A percentile compares a stretch with the other conserved stretches of the same genome.
Evolutionary conservation across 2,888 invertebrate genomes (phyloP).

Genomic region (Linnaemya tessellans): DNA sequence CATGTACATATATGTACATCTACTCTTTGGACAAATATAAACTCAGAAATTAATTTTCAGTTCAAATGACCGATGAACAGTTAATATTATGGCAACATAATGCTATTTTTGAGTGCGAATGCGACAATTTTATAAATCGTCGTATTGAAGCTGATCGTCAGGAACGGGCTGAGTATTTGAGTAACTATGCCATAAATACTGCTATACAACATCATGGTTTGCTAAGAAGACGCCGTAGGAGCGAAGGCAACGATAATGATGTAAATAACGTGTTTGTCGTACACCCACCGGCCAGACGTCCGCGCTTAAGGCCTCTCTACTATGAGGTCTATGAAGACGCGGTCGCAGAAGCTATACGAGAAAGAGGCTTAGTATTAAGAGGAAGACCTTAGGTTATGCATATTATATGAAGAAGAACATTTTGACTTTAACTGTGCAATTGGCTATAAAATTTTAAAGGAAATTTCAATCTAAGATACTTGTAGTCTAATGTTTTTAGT

Average conservation of each 20-base stretch:
- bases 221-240: conserved; percentile 47
- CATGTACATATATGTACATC: not conserved
- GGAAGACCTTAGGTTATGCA: conserved; percentile 54
- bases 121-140: conserved; percentile 76
- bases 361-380: conserved; percentile 70
- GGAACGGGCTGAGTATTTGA: conserved; percentile 67
- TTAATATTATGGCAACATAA: conserved; percentile 76
- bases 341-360: conserved; percentile 68
- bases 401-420: not conserved
- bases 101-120: conserved; percentile 76
- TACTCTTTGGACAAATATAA: not conserved
- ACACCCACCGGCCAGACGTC: conserved; percentile 62
- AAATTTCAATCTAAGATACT: not conserved
- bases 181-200: conserved; percentile 75
- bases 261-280: conserved; percentile 49
- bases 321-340: conserved; percentile 73
- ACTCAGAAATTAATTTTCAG: conserved; percentile 52
- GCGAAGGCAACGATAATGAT: conserved; percentile 59
- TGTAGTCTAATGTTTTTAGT: not conserved
- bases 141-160: conserved; percentile 72
- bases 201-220: conserved; percentile 75
- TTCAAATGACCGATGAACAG: conserved; percentile 76
- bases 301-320: conserved; percentile 44
- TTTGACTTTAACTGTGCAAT: conserved; percentile 34
- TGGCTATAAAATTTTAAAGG: conserved; percentile 7